phyloP scores from a whole-genome alignment of 2,797 vertebrate genomes.

The Hippopotamyrus pictus region DNA sequence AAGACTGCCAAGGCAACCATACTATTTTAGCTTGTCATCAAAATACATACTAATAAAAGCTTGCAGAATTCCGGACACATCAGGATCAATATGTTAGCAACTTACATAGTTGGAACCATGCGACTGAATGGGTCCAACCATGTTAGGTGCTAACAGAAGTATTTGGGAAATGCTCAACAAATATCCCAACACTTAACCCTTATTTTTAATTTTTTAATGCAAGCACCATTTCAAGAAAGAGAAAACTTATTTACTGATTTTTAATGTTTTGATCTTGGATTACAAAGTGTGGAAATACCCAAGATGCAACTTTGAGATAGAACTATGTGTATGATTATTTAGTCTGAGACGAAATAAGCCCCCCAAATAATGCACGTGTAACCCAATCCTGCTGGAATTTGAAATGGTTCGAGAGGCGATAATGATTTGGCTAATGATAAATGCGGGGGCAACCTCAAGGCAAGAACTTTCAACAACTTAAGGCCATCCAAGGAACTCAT shows the following conservation, averaged over 20 bases:
- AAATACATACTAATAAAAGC: too few relatives aligned
- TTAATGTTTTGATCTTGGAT: not conserved
- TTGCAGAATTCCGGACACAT: too few relatives aligned
- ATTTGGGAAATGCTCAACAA: too few relatives aligned
- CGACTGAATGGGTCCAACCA: too few relatives aligned
- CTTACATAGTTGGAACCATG: too few relatives aligned
- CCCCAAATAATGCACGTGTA: constrained; percentile 19
- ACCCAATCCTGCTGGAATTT: constrained; percentile 29
- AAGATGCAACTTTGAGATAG: not conserved
- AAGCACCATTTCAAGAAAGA: not conserved
- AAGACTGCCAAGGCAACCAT: not conserved
- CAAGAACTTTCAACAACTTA: not conserved
- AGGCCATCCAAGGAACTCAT: not conserved
- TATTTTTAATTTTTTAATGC: not conserved
- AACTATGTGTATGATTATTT: not conserved
- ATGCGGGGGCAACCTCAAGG: constrained; percentile 16
- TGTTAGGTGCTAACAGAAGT: too few relatives aligned
- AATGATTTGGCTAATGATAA: constrained; percentile 28
- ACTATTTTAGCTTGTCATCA: not conserved
- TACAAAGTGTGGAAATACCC: constrained; percentile 25
- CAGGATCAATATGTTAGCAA: too few relatives aligned
- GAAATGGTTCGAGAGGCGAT: constrained; percentile 1
- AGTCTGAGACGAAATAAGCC: not conserved
- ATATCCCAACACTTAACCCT: not conserved
- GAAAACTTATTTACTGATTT: not conserved